Evolutionary conservation across 2,113 vertebrate genomes (phyloP).

Genomic region (Carassius auratus): DNA sequence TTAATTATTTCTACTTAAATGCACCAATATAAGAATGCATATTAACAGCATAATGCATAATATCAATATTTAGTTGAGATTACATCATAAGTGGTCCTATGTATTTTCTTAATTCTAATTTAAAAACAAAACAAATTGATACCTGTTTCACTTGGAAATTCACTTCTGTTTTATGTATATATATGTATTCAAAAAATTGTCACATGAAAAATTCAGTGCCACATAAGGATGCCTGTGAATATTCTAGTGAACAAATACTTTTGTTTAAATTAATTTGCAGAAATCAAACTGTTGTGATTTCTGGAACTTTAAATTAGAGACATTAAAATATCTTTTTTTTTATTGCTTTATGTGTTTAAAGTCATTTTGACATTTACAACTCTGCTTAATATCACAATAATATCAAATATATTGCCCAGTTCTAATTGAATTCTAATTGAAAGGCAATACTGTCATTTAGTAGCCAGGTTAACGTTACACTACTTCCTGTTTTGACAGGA

Average conservation of each 20-base stretch:
- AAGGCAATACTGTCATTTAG: neutral
- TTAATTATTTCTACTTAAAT: neutral
- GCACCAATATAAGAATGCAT: neutral
- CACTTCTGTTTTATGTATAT: too few species aligned
- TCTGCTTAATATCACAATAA: neutral
- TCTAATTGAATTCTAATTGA: neutral
- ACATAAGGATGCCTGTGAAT: neutral
- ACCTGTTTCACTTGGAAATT: too few species aligned
- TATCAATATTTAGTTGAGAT: neutral
- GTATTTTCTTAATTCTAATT: neutral
- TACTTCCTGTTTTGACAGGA: slow-evolving; percentile 49
- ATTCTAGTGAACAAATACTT: neutral
- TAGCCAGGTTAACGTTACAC: slow-evolving; percentile 42
- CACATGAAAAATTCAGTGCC: neutral
- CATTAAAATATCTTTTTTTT: neutral
- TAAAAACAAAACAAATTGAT: too few species aligned
- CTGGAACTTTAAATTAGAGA: neutral
- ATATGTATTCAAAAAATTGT: neutral
- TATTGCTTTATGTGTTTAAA: neutral
- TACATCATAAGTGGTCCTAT: neutral
- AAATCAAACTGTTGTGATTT: neutral
- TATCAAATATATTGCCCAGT: slow-evolving; percentile 4
- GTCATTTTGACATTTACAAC: too few species aligned
- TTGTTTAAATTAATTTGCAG: neutral
- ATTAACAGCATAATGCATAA: neutral